phyloP scores from a whole-genome alignment of 2,888 invertebrate genomes.

The Polyploca ridens region DNA sequence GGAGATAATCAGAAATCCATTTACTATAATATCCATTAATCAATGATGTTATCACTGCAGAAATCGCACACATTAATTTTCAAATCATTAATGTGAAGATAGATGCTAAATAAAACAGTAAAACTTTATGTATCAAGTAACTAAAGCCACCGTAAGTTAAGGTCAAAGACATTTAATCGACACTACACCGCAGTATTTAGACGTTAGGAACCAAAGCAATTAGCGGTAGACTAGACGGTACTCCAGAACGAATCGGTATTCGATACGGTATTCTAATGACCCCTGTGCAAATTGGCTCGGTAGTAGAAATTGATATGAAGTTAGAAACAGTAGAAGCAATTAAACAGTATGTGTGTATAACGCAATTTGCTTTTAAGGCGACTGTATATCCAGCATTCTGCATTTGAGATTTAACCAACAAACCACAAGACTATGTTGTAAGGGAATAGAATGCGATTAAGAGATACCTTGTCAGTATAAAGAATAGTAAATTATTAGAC shows the following conservation, averaged over 20 bases:
- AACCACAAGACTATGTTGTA: background rate
- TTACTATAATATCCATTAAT: too few species aligned
- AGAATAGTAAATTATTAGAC: background rate
- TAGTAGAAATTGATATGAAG: conserved; percentile 25
- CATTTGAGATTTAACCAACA: background rate
- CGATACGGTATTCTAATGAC: conserved; percentile 33
- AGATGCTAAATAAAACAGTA: background rate
- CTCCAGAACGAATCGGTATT: conserved; percentile 37
- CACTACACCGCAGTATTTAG: conserved; percentile 10
- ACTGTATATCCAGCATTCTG: conserved; percentile 10
- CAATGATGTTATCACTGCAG: background rate
- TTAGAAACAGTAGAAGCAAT: conserved; percentile 29
- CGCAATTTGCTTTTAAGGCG: conserved; percentile 14
- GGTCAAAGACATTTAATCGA: background rate
- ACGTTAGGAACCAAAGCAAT: conserved; percentile 21
- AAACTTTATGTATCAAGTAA: background rate
- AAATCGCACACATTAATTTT: background rate
- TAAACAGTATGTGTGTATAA: conserved; percentile 20
- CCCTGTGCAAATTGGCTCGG: conserved; percentile 28
- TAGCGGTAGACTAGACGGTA: conserved; percentile 23
- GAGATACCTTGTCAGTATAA: background rate
- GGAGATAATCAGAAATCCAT: background rate
- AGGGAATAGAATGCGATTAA: background rate
- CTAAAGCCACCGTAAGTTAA: background rate
- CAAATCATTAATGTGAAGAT: background rate